Evolutionary conservation across 2,113 vertebrate species (phyloP).

Genomic region (Eptatretus burgeri): DNA sequence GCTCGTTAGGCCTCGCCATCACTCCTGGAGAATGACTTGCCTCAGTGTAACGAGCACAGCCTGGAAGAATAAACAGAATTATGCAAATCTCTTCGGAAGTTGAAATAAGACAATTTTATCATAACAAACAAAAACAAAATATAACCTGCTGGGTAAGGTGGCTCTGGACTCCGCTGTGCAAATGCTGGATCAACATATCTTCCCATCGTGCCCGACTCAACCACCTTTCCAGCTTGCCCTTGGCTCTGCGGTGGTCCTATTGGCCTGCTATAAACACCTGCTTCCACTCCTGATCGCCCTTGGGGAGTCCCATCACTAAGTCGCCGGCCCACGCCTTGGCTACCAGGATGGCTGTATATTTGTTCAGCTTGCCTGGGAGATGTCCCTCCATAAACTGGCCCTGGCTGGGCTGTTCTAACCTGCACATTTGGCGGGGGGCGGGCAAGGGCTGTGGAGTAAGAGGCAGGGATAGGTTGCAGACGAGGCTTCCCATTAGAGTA

Average conservation of each 20-base stretch:
- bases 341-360: not conserved
- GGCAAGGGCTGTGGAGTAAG: not conserved
- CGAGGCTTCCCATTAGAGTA: not conserved
- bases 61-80: not conserved
- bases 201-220: too few relatives aligned
- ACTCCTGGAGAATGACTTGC: not conserved
- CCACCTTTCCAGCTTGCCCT: too few relatives aligned
- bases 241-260: not conserved
- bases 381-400: not conserved
- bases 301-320: not conserved
- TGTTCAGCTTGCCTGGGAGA: not conserved
- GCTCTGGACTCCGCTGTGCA: too few relatives aligned
- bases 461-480: not conserved
- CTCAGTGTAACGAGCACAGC: not conserved
- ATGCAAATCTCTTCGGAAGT: too few relatives aligned
- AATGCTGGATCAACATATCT: too few relatives aligned
- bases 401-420: constrained; percentile 1
- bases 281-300: not conserved
- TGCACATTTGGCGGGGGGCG: not conserved
- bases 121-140: too few relatives aligned
- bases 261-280: not conserved
- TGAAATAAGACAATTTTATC: too few relatives aligned
- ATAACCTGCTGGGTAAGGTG: too few relatives aligned
- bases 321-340: not conserved
- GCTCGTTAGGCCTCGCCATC: not conserved